Conservation (phyloP, 2,797 vertebrate genomes). For the Tolypeutes matacus region DNA sequence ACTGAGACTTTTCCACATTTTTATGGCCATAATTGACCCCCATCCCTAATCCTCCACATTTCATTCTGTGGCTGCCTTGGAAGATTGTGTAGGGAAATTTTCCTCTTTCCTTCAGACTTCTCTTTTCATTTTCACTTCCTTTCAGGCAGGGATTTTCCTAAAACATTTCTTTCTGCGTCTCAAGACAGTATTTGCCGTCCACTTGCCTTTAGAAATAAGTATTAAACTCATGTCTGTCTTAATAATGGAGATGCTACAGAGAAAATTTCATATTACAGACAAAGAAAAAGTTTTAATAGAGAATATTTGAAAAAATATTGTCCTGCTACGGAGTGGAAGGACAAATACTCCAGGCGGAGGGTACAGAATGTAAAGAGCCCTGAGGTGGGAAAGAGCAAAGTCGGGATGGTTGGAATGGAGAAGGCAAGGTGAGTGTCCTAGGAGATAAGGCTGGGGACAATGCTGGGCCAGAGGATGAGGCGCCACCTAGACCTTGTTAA, state of each 20-base stretch:
- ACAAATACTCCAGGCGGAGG: neutral
- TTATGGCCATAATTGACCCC: neutral
- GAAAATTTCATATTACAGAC: constrained; percentile 10
- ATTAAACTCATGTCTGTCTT: constrained; percentile 9
- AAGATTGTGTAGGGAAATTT: neutral
- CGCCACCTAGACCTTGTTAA: neutral
- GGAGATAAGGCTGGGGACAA: neutral
- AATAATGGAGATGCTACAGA: neutral
- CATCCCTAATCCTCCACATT: too few species aligned
- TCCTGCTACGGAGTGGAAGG: neutral
- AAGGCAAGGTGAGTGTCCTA: neutral
- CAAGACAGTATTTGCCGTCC: neutral
- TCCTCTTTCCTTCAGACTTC: neutral
- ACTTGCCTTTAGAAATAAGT: constrained; percentile 1
- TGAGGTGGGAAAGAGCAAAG: neutral
- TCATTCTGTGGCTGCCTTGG: neutral
- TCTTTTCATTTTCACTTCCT: neutral
- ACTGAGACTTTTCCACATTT: neutral
- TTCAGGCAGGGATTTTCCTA: neutral
- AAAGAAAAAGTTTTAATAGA: neutral
- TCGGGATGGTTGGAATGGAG: neutral
- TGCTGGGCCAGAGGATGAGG: neutral
- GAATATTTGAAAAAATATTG: neutral
- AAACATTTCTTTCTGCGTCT: neutral
- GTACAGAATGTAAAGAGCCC: neutral